Evolutionary conservation across 64 coral and sea anemone genomes (phyloP).

Genomic region (Dendrophyllia cribrosa): DNA sequence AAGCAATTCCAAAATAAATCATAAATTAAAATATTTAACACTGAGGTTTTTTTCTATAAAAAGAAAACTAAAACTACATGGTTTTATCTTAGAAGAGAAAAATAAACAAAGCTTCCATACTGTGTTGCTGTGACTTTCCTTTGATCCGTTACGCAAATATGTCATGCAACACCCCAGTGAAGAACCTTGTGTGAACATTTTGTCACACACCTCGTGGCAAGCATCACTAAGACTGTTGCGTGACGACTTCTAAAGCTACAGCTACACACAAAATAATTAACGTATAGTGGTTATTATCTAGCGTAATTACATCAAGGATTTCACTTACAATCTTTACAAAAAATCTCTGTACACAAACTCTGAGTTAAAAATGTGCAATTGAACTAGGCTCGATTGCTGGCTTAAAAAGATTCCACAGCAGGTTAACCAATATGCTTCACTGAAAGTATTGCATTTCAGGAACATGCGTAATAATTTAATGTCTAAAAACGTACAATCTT

Average conservation of each 20-base stretch:
- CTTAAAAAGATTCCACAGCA: background rate
- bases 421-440: background rate
- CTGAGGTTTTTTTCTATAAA: background rate
- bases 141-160: too few relatives aligned
- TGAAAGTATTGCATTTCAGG: background rate
- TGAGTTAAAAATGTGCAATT: conserved; percentile 13
- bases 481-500: conserved; percentile 19
- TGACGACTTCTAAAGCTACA: background rate
- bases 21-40: background rate
- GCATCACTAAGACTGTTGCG: background rate
- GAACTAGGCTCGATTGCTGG: background rate
- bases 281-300: background rate
- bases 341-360: conserved; percentile 25
- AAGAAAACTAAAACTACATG: conserved; percentile 11
- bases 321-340: background rate
- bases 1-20: background rate
- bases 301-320: background rate
- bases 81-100: background rate
- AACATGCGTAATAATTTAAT: conserved; percentile 26
- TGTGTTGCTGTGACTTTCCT: background rate
- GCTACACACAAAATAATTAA: background rate
- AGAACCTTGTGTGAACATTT: too few relatives aligned
- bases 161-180: too few relatives aligned
- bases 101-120: background rate
- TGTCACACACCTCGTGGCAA: too few relatives aligned